A percentile compares a stretch with the other conserved stretches of the same genome.
These are phyloP conservation scores for Kryphioiulus occultus DNA, from an alignment of 2,888 invertebrate genomes.

Conservation along the genomic window DNA sequence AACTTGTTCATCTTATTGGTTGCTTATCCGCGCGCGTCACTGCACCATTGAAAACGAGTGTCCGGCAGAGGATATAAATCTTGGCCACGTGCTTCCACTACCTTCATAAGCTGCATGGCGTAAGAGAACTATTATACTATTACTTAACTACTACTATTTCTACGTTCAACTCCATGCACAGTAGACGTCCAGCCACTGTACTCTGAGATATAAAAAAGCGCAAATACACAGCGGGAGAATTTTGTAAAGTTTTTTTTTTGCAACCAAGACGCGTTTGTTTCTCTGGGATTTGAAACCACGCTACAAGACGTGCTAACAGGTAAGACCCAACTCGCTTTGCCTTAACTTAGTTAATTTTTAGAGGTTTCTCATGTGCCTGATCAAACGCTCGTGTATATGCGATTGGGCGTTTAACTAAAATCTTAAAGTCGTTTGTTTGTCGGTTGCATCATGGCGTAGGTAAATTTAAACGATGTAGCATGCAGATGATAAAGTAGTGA, in stretches of 20 bases:
- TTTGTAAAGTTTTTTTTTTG: neutral
- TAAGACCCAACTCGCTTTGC: no score
- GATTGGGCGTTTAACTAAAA: no score
- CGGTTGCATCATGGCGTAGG: neutral
- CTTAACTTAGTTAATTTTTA: no score
- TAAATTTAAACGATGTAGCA: neutral
- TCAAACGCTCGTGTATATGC: no score
- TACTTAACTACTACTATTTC: neutral
- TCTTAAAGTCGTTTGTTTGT: neutral
- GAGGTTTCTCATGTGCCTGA: no score
- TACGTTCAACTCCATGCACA: neutral
- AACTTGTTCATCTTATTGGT: slow-evolving; percentile 11
- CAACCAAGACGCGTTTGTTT: neutral
- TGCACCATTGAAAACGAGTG: slow-evolving; percentile 13
- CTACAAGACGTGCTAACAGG: no score
- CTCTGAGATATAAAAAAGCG: neutral
- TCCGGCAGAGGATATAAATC: slow-evolving; percentile 36
- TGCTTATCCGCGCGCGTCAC: neutral
- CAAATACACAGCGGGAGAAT: neutral
- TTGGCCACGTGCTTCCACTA: slow-evolving; percentile 31
- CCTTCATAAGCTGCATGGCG: neutral
- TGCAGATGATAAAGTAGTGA: no score
- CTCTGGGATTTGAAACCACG: neutral
- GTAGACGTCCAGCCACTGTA: neutral
- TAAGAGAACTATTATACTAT: neutral